Percentiles rank a stretch among this genome's conserved stretches.
Evolutionary conservation across 1,140 invertebrate genomes (phyloP).

Genomic region (Triops cancriformis): DNA sequence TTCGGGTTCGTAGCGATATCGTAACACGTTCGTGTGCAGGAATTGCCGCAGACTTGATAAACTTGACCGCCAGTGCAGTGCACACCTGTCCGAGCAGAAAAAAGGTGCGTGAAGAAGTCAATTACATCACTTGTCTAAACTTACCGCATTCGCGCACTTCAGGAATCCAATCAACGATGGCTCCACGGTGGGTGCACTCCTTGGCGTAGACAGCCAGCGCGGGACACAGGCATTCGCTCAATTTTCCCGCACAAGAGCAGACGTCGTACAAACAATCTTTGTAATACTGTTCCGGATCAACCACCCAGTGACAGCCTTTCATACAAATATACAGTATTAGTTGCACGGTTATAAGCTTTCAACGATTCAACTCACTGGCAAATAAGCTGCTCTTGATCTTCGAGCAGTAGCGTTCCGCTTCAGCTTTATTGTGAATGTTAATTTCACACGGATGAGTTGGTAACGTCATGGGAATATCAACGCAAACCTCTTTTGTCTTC

Average conservation of each 20-base stretch:
- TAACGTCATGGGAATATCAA: slow-evolving; percentile 46
- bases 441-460: slow-evolving; percentile 56
- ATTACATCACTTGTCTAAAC: slow-evolving; percentile 27
- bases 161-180: slow-evolving; percentile 64
- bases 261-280: slow-evolving; percentile 76
- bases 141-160: slow-evolving; percentile 66
- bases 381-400: slow-evolving; percentile 60
- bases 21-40: slow-evolving; percentile 59
- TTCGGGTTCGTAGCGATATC: slow-evolving; percentile 47
- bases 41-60: slow-evolving; percentile 68
- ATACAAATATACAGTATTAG: slow-evolving; percentile 19
- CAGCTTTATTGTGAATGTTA: slow-evolving; percentile 56
- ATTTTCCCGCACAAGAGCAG: slow-evolving; percentile 59
- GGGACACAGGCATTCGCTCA: slow-evolving; percentile 64
- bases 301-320: slow-evolving; percentile 64
- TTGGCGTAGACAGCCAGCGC: slow-evolving; percentile 67
- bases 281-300: slow-evolving; percentile 67
- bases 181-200: slow-evolving; percentile 60
- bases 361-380: slow-evolving; percentile 41
- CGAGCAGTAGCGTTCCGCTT: slow-evolving; percentile 59
- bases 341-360: slow-evolving; percentile 12
- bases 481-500: slow-evolving; percentile 67
- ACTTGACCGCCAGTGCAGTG: slow-evolving; percentile 66
- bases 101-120: slow-evolving; percentile 21
- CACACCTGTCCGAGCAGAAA: slow-evolving; percentile 43